A percentile compares a stretch with the other conserved stretches of the same genome.
phyloP scores from a whole-genome alignment of 2,113 vertebrate species.

The Nipponia nippon region DNA sequence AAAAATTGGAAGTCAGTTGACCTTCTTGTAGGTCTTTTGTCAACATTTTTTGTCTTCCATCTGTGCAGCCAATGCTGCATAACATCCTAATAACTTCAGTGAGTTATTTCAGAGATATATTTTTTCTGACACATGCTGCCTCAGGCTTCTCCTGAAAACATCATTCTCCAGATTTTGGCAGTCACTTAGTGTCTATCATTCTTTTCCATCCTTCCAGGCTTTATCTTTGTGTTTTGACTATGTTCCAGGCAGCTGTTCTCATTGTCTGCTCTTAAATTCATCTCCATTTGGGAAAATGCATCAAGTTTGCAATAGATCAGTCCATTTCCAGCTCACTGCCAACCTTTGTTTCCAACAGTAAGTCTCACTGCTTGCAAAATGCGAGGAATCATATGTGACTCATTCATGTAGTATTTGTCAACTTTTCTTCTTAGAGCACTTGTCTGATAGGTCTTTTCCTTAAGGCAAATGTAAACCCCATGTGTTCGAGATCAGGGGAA shows the following conservation, averaged over 20 bases:
- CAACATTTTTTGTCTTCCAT: neutral
- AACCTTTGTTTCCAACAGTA: neutral
- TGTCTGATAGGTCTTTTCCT: conserved; percentile 23
- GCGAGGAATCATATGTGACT: neutral
- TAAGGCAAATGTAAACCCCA: neutral
- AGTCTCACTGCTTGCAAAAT: neutral
- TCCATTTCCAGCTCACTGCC: neutral
- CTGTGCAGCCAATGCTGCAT: neutral
- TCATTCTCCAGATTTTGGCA: neutral
- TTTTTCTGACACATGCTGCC: conserved; percentile 35
- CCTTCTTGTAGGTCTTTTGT: neutral
- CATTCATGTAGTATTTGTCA: conserved; percentile 19
- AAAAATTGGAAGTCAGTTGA: neutral
- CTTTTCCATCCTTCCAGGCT: neutral
- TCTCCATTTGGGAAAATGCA: neutral
- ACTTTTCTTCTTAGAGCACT: neutral
- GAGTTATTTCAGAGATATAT: neutral
- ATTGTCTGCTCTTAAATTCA: neutral
- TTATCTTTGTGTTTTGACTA: neutral
- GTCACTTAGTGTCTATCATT: conserved; percentile 24
- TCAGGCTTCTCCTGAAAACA: conserved; percentile 8
- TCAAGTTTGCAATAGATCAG: neutral
- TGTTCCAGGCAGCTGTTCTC: neutral
- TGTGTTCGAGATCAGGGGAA: neutral
- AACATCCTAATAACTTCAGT: conserved; percentile 2